Base-by-base conservation (phyloP, 2,113 vertebrate species). In the Athene cunicularia region DNA sequence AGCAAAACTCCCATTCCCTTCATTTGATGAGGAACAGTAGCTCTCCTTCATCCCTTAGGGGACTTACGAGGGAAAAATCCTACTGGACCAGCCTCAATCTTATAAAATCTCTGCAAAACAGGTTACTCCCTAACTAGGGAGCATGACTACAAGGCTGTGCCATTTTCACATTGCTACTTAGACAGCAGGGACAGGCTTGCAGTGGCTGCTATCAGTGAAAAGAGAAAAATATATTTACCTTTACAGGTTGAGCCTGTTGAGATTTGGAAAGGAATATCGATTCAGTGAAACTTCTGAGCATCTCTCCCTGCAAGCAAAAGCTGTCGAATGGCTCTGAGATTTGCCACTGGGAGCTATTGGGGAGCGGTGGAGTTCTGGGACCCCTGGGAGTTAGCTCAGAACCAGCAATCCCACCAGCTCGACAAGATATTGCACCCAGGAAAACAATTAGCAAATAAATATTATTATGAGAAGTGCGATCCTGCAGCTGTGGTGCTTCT, bases 131-230 rank as follows among this genome's bases (percentile, higher is more conserved):
- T 66, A 60, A 26, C 4, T 2, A 45, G 5, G 16, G 8, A 52
- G 3, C 17, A 39, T 0, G 9, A 2, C 6, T 83, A 83, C 67
- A 90, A 49, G 88, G 10, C 3, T 53, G 7, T 45, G 18, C 6
- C 8, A 27, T 73, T 73, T 50, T 37, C 30, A 66, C 6, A 33
- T 39, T 0, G 0, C 24, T n/a, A 0, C 19, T 10, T 47, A 59
- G 76, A 35, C 33, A 81, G 5, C 26, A 83, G 19, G 33, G 52
- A 39, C 22, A 52, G 50, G 2, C 17, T 80, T 17, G 5, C 28
- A 56, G 47, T 56, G 23, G 9, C 21, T 32, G 27, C 33, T 52
- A 5, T 3, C 50, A 26, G 39, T 18, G 15, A n/a, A 68, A 92
- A 55, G 28, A 58, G 14, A 30, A 52, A 62, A 80, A 50, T 3